Percentiles rank a stretch among this genome's conserved stretches.
phyloP scores from a whole-genome alignment of 2,113 vertebrate species.

The Hemicordylus capensis region DNA sequence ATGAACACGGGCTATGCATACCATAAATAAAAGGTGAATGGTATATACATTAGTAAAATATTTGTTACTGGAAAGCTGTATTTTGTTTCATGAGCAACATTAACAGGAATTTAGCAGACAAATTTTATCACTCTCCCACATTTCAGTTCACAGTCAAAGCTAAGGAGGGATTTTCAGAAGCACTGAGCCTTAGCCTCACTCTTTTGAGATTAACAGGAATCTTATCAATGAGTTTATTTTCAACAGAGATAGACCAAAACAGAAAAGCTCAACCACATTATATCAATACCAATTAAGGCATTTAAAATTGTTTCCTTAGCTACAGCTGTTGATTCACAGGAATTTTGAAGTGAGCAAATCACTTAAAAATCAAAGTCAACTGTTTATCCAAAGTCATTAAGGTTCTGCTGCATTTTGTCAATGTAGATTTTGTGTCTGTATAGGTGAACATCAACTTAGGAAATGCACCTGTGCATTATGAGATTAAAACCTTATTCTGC shows the following conservation, averaged over 20 bases:
- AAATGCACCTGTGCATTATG: background rate
- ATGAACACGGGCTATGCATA: too few relatives aligned
- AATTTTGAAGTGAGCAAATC: background rate
- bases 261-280: conserved; percentile 10
- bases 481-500: background rate
- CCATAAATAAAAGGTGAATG: background rate
- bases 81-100: background rate
- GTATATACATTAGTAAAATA: background rate
- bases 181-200: background rate
- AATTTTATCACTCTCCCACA: background rate
- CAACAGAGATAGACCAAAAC: background rate
- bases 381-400: background rate
- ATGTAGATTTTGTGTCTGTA: background rate
- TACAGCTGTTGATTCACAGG: background rate
- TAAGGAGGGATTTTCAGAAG: conserved; percentile 12
- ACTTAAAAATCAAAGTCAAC: conserved; percentile 2
- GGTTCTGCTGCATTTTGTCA: background rate
- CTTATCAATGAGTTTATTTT: background rate
- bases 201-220: background rate
- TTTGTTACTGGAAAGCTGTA: background rate
- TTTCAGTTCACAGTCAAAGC: background rate
- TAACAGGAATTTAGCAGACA: background rate
- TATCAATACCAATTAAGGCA: background rate
- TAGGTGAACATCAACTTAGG: conserved; percentile 9
- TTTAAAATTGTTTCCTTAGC: background rate